phyloP scores from a whole-genome alignment of 2,113 vertebrate species.

The Mesocricetus auratus region DNA sequence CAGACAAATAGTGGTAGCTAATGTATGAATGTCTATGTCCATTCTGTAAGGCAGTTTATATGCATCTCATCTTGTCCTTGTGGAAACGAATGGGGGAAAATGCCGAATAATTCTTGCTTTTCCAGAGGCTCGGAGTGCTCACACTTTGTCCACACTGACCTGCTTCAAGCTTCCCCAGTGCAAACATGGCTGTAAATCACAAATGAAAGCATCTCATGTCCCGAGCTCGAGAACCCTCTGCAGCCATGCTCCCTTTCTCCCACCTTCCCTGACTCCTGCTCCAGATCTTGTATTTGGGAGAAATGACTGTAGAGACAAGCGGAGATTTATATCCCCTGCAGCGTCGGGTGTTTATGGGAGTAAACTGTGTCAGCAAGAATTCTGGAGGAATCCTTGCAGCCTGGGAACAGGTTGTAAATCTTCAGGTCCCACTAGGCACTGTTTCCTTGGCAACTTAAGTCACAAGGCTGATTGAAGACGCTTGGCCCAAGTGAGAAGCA shows the following conservation, averaged over 20 bases:
- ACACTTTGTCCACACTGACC: background rate
- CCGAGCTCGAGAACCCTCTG: background rate
- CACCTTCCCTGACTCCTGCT: background rate
- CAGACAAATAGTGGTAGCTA: background rate
- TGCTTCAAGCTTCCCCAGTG: background rate
- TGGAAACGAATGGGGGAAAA: background rate
- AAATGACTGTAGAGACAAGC: slow-evolving; percentile 15
- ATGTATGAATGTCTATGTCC: background rate
- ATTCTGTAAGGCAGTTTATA: background rate
- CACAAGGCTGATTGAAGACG: slow-evolving; percentile 49
- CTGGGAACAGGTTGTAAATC: slow-evolving; percentile 52
- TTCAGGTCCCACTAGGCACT: slow-evolving; percentile 45
- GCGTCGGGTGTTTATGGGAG: background rate
- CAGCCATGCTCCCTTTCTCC: background rate
- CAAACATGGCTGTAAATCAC: background rate
- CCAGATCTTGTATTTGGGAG: background rate
- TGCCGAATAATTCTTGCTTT: background rate
- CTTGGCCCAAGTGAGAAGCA: slow-evolving; percentile 4
- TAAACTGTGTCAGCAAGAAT: slow-evolving; percentile 64
- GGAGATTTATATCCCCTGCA: background rate
- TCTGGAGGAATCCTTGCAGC: slow-evolving; percentile 35
- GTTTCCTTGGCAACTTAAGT: slow-evolving; percentile 62
- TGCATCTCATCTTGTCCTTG: background rate
- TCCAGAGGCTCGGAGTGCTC: background rate
- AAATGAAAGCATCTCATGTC: background rate